Evolutionary conservation across 2,888 invertebrate genomes (phyloP).

Genomic region (Chloroclysta siterata): DNA sequence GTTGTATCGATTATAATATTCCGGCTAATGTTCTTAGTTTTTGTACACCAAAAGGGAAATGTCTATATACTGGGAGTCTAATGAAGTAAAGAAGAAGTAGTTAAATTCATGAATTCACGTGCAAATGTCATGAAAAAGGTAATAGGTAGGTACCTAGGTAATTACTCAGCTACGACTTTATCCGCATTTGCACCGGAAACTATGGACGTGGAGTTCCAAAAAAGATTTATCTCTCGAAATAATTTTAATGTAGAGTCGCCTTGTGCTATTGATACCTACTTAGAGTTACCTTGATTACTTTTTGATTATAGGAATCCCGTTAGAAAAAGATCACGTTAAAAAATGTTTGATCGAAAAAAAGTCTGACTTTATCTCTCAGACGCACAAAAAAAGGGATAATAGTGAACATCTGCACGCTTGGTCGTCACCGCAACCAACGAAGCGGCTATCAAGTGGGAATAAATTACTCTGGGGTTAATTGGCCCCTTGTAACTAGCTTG

Average conservation of each 20-base stretch:
- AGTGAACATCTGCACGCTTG: conserved; percentile 70
- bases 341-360: conserved; percentile 6
- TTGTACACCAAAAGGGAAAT: conserved; percentile 38
- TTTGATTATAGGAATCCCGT: conserved; percentile 10
- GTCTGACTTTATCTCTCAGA: conserved; percentile 22
- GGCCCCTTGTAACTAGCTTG: conserved; percentile 36
- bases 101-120: conserved; percentile 18
- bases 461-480: conserved; percentile 57
- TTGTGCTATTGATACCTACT: too few species aligned
- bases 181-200: too few species aligned
- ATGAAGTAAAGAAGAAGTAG: conserved; percentile 16
- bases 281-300: conserved; percentile 2
- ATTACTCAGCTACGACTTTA: too few species aligned
- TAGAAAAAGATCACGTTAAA: neutral
- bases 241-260: too few species aligned
- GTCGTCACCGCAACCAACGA: conserved; percentile 24
- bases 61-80: conserved; percentile 32
- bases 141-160: too few species aligned
- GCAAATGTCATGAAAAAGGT: conserved; percentile 11
- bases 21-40: conserved; percentile 49
- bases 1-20: conserved; percentile 56
- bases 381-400: conserved; percentile 60
- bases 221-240: too few species aligned
- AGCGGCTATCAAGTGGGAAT: conserved; percentile 52
- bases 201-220: too few species aligned